Evolutionary conservation across 2,797 vertebrate genomes (phyloP), one percentile per base, ranked within the genome.

Genomic region (Hypotaenidia okinawae): DNA sequence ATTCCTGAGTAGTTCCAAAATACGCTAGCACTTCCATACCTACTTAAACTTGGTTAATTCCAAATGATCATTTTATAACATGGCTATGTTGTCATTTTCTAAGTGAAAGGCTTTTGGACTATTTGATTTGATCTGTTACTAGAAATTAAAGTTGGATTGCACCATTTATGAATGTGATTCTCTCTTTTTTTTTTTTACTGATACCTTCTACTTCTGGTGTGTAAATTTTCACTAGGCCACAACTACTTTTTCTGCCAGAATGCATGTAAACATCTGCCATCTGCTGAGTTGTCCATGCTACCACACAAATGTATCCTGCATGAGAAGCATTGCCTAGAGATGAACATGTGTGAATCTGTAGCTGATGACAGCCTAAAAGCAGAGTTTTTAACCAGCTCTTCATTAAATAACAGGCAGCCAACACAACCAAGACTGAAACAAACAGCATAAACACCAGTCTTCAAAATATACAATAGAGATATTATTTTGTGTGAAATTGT

Each of bases 11-110:
- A 10, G 9, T 75, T 78, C 32, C 25, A 66, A 57, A 69, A 54
- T 61, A n/a, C 16, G 8, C 5, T 74, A 6, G 15, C 0, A 0
- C 6, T 7, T 39, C 52, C 11, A 4, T 11, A 61, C 32, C 33
- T 64, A 7, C 27, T 91, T 87, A 66, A 54, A 59, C 17, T 37
- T 14, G 5, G 7, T 13, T 15, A 4, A 69, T 83, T 92, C 64
- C 47, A 80, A 67, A 18, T 32, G 15, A 66, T 70, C 0, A 2
- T 67, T 86, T 90, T 72, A n/a, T 28, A 52, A 5, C 16, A 49
- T 27, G 11, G 1, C 0, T 43, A 61, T 64, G 61, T 81, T 81
- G 28, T 57, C 43, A 45, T 75, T 87, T 32, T 13, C 12, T 8
- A 64, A 87, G 9, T 49, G 9, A 69, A 83, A 66, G 25, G 37